Evolutionary conservation across 2,797 vertebrate genomes (phyloP), one percentile per base, ranked within the genome.

Genomic region (Percopsis omiscomaycus): DNA sequence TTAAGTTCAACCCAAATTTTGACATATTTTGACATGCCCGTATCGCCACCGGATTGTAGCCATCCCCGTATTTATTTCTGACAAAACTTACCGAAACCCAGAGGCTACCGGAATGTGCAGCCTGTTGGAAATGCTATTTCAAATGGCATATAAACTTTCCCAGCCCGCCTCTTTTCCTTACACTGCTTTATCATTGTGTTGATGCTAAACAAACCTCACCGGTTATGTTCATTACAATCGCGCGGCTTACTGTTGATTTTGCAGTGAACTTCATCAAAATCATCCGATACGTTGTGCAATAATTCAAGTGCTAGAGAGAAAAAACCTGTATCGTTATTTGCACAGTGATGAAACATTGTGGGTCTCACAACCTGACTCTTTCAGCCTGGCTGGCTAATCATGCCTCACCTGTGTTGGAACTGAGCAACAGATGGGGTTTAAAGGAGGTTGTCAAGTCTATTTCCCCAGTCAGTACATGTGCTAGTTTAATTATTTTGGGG

Each of bases 401-500:
- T 0, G 48, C 76, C 68, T 73, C 73, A 71, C 73, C 48, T 74
- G 77, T 52, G 71, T 81, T 67, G 73, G 64, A 61, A 57, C 74
- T 73, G 69, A 0, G 71, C 73, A 88, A 82, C 86, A 88, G 84
- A 87, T 89, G 82, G 82, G 56, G 62, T 75, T 85, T 80, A 75
- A 78, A 86, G 80, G 81, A 83, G 77, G 80, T 84, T 80, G 76
- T 77, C 71, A 62, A 42, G 72, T 81, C 63, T 69, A 48, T 71
- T 77, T 61, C 60, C 75, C 74, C 64, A 61, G 75, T 74, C 74
- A 56, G 60, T 72, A 27, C 57, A 64, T 44, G 12, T 47, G 46
- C 48, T 61, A 52, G 29, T 68, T 65, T 69, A 59, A 73, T 77
- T 77, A 76, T 81, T 71, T 62, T 60, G 69, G 51, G 27, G 59